A percentile compares a stretch with the other conserved stretches of the same genome.
These are phyloP conservation scores for Montipora capitata DNA, from an alignment of 92 coral and sea anemone genomes.

Conservation along the genomic window DNA sequence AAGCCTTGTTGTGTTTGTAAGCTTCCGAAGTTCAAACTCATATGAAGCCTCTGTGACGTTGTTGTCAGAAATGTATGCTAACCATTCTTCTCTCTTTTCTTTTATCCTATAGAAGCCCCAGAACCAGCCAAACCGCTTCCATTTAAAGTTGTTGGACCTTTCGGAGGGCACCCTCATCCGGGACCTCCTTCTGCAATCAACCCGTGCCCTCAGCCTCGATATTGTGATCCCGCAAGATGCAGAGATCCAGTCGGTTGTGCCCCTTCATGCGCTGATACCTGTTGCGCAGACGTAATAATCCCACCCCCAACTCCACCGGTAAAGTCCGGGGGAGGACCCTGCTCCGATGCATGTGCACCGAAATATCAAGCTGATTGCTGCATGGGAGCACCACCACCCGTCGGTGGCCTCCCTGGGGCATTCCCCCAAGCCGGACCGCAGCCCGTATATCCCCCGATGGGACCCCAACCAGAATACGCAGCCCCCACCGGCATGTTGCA, in stretches of 20 bases:
- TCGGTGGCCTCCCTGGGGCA: constrained; percentile 33
- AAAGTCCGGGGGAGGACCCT: constrained; percentile 68
- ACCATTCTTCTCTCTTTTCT: constrained; percentile 30
- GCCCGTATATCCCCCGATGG: constrained; percentile 71
- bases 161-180: constrained; percentile 93
- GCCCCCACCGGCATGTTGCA: constrained; percentile 64
- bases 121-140: constrained; percentile 17
- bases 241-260: constrained; percentile 82
- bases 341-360: constrained; percentile 87
- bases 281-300: constrained; percentile 66
- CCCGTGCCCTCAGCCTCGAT: constrained; percentile 82
- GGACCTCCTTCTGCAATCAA: constrained; percentile 89
- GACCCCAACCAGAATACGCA: constrained; percentile 67
- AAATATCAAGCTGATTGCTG: constrained; percentile 80
- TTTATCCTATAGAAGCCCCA: constrained; percentile 41
- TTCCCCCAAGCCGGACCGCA: constrained; percentile 60
- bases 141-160: constrained; percentile 66
- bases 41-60: neutral
- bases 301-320: constrained; percentile 73
- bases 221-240: constrained; percentile 77
- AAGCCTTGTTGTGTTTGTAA: constrained; percentile 59
- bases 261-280: constrained; percentile 82
- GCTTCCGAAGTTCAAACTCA: constrained; percentile 34
- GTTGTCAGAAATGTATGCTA: constrained; percentile 86
- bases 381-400: constrained; percentile 53